Percentiles rank a stretch among this genome's conserved stretches.
These are phyloP conservation scores for Platycercus adscitus DNA, from an alignment of 2,113 vertebrate genomes.

Conservation along the genomic window DNA sequence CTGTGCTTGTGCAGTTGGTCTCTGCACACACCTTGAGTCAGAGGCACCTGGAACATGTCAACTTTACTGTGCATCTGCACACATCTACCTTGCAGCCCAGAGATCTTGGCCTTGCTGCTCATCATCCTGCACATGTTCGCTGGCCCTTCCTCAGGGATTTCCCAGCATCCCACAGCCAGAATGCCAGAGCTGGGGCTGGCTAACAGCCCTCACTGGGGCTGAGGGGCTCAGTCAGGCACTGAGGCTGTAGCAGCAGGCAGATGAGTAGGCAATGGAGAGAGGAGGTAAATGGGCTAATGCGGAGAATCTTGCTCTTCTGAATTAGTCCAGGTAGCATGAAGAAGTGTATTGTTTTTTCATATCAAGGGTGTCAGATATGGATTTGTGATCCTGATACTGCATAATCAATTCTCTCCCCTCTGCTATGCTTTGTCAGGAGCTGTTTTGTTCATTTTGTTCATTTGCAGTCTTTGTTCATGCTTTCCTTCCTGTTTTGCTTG, in stretches of 20 bases:
- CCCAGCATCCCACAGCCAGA: background rate
- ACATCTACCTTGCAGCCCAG: background rate
- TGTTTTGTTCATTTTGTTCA: conserved; percentile 60
- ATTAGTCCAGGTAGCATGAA: conserved; percentile 23
- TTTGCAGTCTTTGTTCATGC: conserved; percentile 26
- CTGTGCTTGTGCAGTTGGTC: background rate
- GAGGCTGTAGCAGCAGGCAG: background rate
- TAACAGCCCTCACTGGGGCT: background rate
- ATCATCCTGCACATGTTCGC: background rate
- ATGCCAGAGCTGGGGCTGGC: background rate
- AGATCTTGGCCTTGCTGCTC: background rate
- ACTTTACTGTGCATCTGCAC: background rate
- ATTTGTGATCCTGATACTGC: conserved; percentile 64
- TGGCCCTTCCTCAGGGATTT: background rate
- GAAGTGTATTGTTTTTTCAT: conserved; percentile 45
- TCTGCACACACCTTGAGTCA: background rate
- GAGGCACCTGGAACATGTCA: background rate
- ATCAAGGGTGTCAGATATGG: conserved; percentile 44
- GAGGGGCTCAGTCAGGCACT: rapidly evolving
- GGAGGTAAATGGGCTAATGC: background rate
- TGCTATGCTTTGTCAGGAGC: conserved; percentile 42
- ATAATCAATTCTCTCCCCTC: conserved; percentile 61
- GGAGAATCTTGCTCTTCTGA: background rate
- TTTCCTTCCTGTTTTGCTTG: conserved; percentile 52
- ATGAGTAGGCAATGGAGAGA: background rate